phyloP scores from a whole-genome alignment of 2,888 invertebrate genomes.

The Endotricha flammealis region DNA sequence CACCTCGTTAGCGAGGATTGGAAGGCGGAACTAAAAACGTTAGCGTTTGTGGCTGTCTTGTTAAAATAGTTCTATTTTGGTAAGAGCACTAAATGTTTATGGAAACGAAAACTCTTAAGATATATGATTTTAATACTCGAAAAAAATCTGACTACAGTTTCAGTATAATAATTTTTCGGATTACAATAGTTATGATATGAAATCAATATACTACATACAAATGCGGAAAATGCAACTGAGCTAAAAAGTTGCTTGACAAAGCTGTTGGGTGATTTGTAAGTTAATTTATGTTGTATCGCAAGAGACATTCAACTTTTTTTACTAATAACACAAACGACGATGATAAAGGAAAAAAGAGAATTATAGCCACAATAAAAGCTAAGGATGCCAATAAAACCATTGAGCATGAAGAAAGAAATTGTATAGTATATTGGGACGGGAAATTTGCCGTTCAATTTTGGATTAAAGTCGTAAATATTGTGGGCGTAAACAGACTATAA shows the following conservation, averaged over 20 bases:
- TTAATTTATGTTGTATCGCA: too few species aligned
- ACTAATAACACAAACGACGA: slow-evolving; percentile 1
- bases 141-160: too few species aligned
- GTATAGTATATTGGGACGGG: slow-evolving; percentile 9
- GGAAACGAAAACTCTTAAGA: too few species aligned
- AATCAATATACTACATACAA: too few species aligned
- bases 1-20: slow-evolving; percentile 50
- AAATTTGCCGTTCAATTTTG: slow-evolving; percentile 5
- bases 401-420: slow-evolving; percentile 10
- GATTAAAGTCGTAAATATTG: slow-evolving; percentile 9
- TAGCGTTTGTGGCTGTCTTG: slow-evolving; percentile 20
- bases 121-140: too few species aligned
- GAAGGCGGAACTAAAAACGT: slow-evolving; percentile 21
- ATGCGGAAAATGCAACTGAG: too few species aligned
- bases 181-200: too few species aligned
- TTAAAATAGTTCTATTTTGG: slow-evolving; percentile 23
- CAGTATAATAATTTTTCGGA: too few species aligned
- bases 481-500: slow-evolving; percentile 6
- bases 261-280: too few species aligned
- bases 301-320: too few species aligned
- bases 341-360: slow-evolving; percentile 4
- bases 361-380: slow-evolving; percentile 10
- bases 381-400: slow-evolving; percentile 10
- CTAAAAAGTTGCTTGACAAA: too few species aligned
- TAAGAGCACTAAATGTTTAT: not conserved